Base-by-base conservation (phyloP, 2,113 vertebrate genomes). In the Rhombomys opimus region DNA sequence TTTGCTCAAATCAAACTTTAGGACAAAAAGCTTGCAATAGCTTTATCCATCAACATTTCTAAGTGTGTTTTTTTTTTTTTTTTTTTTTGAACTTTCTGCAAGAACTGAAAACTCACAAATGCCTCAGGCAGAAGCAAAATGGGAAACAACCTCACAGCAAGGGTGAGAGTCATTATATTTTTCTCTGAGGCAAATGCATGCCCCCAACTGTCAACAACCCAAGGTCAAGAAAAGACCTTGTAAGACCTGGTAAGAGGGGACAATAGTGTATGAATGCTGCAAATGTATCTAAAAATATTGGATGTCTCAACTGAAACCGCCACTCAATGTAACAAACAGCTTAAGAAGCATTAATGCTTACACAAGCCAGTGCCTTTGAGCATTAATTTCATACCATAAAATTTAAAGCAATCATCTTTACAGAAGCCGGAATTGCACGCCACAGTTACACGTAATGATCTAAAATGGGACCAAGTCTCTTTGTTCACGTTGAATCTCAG, bases 161-260 rank as follows among this genome's bases (percentile, higher is more conserved):
- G 46, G 20, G 41, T 93, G 22, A 18, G 30, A 61, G 73, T 89
- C 2, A 38, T 93, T 94, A 81, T 90, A 93, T 90, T 96, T 89
- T 97, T 90, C 96, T 96, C 86, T 59, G 25, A n/a, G 96, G 57
- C 63, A 92, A 96, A 94, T 50, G 46, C 73, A 94, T 90, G n/a
- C 32, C 68, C 32, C 68, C 77, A 95, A 89, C 65, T 84, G 81
- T 93, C 88, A 95, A 76, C 59, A 54, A 70, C 67, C 87, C 57
- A 85, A 95, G 68, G 95, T 89, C 59, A 85, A 11, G 50, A 75
- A 95, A 95, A 90, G 87, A 89, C n/a, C 93, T 4, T 23, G 10
- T 35, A 35, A 87, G 84, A 87, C 63, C 84, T 70, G 22, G 41
- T 27, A 90, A 94, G 54, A 98, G 46, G 23, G 89, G 88, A 85